Base-by-base conservation (phyloP, 2,888 invertebrate genomes). In the Rhabditoides inermis region DNA sequence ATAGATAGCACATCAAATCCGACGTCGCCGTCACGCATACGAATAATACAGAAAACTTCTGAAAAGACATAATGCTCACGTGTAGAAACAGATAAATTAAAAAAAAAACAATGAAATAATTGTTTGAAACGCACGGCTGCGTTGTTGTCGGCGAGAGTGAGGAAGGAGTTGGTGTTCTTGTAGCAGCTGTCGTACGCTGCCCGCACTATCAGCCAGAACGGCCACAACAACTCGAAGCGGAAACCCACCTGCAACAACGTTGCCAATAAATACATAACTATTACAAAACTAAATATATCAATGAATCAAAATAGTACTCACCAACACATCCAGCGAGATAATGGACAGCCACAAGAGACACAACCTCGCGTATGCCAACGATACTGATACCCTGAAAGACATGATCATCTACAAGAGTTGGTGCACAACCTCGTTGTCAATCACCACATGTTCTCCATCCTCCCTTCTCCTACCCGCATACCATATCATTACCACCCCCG, bases 161-260 rank as follows among this genome's bases (percentile, higher is more conserved):
- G 42, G 30, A 62, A 51, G 37, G 58, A 45, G 39, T 54, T 57
- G 15, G 94, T 92, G 83, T 92, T 92, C 82, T 90, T 94, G 82
- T 90, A 90, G 81, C 89, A 92, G 69, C 92, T 90, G 81, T 94
- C 92, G 81, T 91, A 89, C 73, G 92, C 87, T 78, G 90, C 90
- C 81, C 91, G 85, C 70, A 92, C 82, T 76, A 95, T 84, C 75
- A 95, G 85, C 88, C 92, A 94, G 81, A 94, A 90, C 50, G 95
- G 94, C 91, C 92, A 95, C 77, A 95, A 84, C 82, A 92, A 91
- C 83, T 95, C 95, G 82, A 95, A 91, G 76, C 95, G 87, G 82
- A 95, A 92, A 82, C 94, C 94, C 81, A 92, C 82, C 82, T 92
- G 86, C 82, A 39, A n/a, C n/a, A n/a, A n/a, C n/a, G n/a, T n/a